Evolutionary conservation across 1,140 invertebrate genomes (phyloP), one percentile per base, ranked within the genome.

Genomic region (Melitaea cinxia): DNA sequence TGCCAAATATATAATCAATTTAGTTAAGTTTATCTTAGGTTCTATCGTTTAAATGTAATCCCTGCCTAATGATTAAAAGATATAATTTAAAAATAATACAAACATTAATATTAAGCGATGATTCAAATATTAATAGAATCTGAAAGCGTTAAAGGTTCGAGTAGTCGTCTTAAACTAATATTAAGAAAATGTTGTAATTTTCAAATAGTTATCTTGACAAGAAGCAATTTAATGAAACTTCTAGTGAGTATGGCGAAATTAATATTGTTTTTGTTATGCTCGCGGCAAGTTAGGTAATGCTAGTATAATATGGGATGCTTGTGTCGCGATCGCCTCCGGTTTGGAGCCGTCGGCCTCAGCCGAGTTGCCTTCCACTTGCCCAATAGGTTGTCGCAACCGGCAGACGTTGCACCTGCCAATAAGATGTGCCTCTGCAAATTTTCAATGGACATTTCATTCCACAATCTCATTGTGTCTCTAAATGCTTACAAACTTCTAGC

Each of bases 301-400:
- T 68, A 77, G 70, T 80, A 82, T 84, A 85, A 84, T 82, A 82
- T 84, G 78, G 80, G 82, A 87, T 84, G 84, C 77, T 80, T 83
- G 77, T 84, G 81, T 85, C 75, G 83, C 78, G 82, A 83, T 80
- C 77, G 82, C 65, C 77, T 78, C 75, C 73, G 75, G 65, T 78
- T 73, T 71, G 70, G 65, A 81, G 82, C 74, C 80, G 85, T 83
- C 82, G 85, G 85, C 83, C 83, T 88, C 83, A 77, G 73, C 68
- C 68, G 67, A 80, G 73, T 73, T 72, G 78, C 77, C 77, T 80
- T 77, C 77, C 75, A 81, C 78, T 89, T 89, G 78, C 87, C 83
- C 84, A 89, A 89, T 82, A 71, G 65, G 45, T 76, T 87, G 86
- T 88, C 83, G 87, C 83, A 89, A 89, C 78, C 75, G 75, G 81